These are phyloP conservation scores for Pemphredon lugubris DNA, from an alignment of 2,888 invertebrate genomes.

Conservation along the genomic window DNA sequence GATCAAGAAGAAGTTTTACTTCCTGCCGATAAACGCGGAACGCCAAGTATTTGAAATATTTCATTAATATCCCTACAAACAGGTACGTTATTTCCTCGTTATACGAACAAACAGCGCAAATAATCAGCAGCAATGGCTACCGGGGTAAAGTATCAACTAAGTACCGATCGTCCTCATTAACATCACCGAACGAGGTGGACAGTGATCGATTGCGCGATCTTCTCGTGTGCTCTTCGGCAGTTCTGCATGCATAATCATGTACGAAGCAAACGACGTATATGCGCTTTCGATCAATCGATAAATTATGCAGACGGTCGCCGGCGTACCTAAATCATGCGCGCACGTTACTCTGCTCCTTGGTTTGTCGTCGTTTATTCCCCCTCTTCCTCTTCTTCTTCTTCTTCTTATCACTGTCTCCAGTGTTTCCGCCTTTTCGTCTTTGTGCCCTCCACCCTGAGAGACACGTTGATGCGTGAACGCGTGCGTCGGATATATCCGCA, in stretches of 20 bases:
- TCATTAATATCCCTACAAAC: background rate
- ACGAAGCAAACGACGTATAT: conserved; percentile 20
- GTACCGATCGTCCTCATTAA: conserved; percentile 65
- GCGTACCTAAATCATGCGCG: conserved; percentile 63
- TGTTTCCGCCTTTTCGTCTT: conserved; percentile 41
- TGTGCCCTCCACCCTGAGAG: conserved; percentile 14
- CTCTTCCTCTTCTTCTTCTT: conserved; percentile 1
- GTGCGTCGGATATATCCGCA: conserved; percentile 40
- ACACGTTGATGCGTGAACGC: conserved; percentile 18
- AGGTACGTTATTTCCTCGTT: conserved; percentile 15
- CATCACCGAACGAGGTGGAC: conserved; percentile 66
- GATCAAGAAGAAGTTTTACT: too few relatives aligned
- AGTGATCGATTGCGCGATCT: conserved; percentile 64
- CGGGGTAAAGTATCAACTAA: conserved; percentile 33
- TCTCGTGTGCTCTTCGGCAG: conserved; percentile 24
- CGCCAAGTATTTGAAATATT: background rate
- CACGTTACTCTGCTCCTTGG: conserved; percentile 30
- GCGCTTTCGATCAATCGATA: conserved; percentile 51
- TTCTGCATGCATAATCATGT: conserved; percentile 40
- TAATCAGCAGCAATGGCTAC: conserved; percentile 27
- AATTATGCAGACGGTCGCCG: conserved; percentile 53
- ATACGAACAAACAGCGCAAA: conserved; percentile 20
- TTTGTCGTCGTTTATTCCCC: background rate
- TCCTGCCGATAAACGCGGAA: too few relatives aligned
- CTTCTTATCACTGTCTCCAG: conserved; percentile 26